A percentile compares a stretch with the other conserved stretches of the same genome.
Evolutionary conservation across 2,797 vertebrate species (phyloP).

Genomic region (Galaxias olidus): DNA sequence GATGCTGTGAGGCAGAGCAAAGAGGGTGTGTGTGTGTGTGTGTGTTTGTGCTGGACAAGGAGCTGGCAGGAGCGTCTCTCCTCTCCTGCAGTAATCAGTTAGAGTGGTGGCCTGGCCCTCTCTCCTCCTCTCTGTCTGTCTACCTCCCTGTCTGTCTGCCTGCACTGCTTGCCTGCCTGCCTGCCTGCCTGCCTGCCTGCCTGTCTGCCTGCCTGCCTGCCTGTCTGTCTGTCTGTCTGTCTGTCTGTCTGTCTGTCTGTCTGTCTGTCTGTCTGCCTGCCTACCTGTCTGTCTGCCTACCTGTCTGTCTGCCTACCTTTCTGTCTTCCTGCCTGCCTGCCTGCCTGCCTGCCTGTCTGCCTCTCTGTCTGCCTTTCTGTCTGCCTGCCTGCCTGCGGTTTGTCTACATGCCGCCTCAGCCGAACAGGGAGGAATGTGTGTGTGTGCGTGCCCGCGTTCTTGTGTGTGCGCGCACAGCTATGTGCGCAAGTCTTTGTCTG

Average conservation of each 20-base stretch:
- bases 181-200: slow-evolving; percentile 11
- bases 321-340: slow-evolving; percentile 12
- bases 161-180: slow-evolving; percentile 47
- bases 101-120: slow-evolving; percentile 67
- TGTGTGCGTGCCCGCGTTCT: slow-evolving; percentile 23
- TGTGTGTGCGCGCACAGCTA: slow-evolving; percentile 43
- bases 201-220: slow-evolving; percentile 63
- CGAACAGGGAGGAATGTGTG: slow-evolving; percentile 61
- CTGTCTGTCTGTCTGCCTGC: slow-evolving; percentile 80
- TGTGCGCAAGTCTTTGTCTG: slow-evolving; percentile 35
- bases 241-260: slow-evolving; percentile 69
- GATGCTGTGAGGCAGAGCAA: background rate
- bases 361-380: background rate
- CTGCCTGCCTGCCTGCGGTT: slow-evolving; percentile 73
- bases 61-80: slow-evolving; percentile 60
- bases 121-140: slow-evolving; percentile 47
- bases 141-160: slow-evolving; percentile 40
- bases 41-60: slow-evolving; percentile 42
- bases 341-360: slow-evolving; percentile 63
- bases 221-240: background rate
- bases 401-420: slow-evolving; percentile 75
- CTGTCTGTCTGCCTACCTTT: slow-evolving; percentile 53
- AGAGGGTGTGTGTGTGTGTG: slow-evolving; percentile 1
- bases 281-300: slow-evolving; percentile 10
- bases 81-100: slow-evolving; percentile 75